These are phyloP conservation scores for Gryon sp. DNA, from an alignment of 1,140 invertebrate species.

Conservation along the genomic window DNA sequence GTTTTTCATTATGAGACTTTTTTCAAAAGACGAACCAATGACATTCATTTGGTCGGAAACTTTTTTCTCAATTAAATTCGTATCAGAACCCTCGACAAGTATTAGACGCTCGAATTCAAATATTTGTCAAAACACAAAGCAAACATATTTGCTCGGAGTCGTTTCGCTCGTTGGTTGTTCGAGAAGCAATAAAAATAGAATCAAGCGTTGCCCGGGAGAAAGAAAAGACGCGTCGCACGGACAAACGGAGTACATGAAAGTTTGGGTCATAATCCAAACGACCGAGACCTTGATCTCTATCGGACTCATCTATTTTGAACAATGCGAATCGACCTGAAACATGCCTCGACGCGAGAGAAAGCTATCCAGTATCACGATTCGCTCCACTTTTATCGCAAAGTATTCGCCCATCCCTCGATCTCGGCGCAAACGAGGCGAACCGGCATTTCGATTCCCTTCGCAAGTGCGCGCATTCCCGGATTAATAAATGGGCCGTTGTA, in stretches of 20 bases:
- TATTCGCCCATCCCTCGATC: constrained; percentile 41
- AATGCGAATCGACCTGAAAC: constrained; percentile 59
- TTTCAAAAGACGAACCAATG: too few relatives aligned
- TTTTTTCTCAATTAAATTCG: constrained; percentile 4
- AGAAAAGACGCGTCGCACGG: constrained; percentile 25
- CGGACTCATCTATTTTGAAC: constrained; percentile 44
- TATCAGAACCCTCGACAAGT: constrained; percentile 2
- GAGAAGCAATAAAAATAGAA: constrained; percentile 46
- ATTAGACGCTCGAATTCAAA: constrained; percentile 35
- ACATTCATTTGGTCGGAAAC: too few relatives aligned
- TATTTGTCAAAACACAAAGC: constrained; percentile 48
- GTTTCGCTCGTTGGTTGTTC: neutral
- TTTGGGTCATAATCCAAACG: constrained; percentile 29
- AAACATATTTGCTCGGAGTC: constrained; percentile 29
- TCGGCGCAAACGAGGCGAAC: constrained; percentile 57
- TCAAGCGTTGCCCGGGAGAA: constrained; percentile 3
- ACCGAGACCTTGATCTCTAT: constrained; percentile 60
- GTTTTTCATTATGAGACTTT: too few relatives aligned
- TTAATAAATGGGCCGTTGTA: constrained; percentile 65
- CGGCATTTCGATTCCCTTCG: constrained; percentile 57
- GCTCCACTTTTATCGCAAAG: constrained; percentile 56
- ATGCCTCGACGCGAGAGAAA: constrained; percentile 20
- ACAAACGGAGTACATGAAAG: constrained; percentile 19
- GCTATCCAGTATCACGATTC: constrained; percentile 27
- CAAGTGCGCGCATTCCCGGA: constrained; percentile 62